These are phyloP conservation scores for Ormyrus rosae DNA, from an alignment of 2,888 invertebrate species.

Conservation along the genomic window DNA sequence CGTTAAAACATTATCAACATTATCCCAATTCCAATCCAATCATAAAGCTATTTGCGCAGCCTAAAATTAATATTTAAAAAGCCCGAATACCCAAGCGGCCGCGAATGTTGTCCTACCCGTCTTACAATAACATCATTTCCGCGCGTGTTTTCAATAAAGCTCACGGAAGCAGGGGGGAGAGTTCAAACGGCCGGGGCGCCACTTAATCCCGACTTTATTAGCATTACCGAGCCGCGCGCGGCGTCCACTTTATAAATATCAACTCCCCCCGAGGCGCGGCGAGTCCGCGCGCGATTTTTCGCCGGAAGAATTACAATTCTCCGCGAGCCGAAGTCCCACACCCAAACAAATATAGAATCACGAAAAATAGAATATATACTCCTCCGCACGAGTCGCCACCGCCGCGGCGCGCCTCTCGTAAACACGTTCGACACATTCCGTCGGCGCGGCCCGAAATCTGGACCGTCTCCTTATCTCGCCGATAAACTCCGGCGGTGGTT, in stretches of 20 bases:
- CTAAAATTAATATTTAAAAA: no score
- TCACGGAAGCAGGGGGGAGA: no score
- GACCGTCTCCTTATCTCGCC: not conserved
- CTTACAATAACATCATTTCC: no score
- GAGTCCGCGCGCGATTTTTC: not conserved
- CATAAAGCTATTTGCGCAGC: no score
- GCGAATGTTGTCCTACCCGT: no score
- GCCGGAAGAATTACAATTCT: no score
- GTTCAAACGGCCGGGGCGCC: no score
- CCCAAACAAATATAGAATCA: constrained; percentile 24
- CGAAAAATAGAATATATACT: constrained; percentile 42
- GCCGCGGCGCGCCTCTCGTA: not conserved
- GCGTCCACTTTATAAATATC: not conserved
- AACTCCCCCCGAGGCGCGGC: not conserved
- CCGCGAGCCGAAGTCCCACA: no score
- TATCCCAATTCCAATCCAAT: no score
- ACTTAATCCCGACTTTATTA: not conserved
- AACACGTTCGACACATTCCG: not conserved
- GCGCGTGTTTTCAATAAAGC: no score
- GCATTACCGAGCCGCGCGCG: not conserved
- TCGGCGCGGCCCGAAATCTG: not conserved
- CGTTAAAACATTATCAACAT: no score
- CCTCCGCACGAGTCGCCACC: not conserved
- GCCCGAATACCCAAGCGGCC: no score
- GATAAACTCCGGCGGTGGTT: constrained; percentile 21